These are phyloP conservation scores for Spinus olivaceus DNA, from an alignment of 2,797 vertebrate genomes.

Conservation along the genomic window DNA sequence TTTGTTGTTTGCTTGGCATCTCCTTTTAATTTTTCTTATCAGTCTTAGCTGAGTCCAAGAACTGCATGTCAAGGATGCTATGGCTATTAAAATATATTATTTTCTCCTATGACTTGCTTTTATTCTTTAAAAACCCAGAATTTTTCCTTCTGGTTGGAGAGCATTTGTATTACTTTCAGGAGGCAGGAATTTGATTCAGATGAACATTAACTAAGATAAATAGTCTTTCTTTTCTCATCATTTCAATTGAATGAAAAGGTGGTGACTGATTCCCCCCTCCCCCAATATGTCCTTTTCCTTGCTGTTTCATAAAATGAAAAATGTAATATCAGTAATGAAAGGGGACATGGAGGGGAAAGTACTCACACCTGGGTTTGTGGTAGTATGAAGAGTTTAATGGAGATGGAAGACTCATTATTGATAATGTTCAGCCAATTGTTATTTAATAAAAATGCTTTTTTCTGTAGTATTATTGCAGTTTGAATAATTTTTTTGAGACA, in stretches of 20 bases:
- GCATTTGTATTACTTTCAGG: not conserved
- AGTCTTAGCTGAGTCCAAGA: not conserved
- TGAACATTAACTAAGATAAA: constrained; percentile 15
- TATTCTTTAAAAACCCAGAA: not conserved
- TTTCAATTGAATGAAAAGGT: not conserved
- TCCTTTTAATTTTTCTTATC: not conserved
- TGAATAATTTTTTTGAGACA: not conserved
- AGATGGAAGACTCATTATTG: constrained; percentile 12
- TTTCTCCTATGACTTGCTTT: not conserved
- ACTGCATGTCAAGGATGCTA: not conserved
- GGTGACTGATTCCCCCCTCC: not conserved
- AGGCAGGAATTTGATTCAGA: not conserved
- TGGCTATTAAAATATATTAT: not conserved
- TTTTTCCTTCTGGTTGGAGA: not conserved
- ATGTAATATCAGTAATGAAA: constrained; percentile 6
- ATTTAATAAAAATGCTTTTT: constrained; percentile 37
- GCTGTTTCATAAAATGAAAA: not conserved
- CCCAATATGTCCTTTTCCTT: not conserved
- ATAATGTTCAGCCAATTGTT: constrained; percentile 3
- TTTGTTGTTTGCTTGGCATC: not conserved
- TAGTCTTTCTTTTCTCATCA: not conserved
- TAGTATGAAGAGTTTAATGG: constrained; percentile 17
- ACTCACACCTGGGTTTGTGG: constrained; percentile 14
- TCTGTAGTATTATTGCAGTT: not conserved
- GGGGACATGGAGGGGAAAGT: not conserved